These are phyloP conservation scores for Typhlichthys eigenmanni DNA, from an alignment of 2,797 vertebrate species.

Conservation along the genomic window DNA sequence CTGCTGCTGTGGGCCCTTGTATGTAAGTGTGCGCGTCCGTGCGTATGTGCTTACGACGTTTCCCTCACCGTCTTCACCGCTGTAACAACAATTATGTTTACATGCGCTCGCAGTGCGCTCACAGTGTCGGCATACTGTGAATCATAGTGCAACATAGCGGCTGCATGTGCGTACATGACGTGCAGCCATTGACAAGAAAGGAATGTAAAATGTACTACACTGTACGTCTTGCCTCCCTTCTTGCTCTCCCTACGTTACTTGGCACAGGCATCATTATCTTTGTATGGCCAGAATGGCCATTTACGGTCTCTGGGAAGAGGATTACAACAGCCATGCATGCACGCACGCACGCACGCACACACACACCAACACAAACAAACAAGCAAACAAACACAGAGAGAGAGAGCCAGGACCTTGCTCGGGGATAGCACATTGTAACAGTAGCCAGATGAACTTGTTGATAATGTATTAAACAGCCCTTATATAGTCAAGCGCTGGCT, in stretches of 20 bases:
- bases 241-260: constrained; percentile 1
- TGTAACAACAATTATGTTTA: neutral
- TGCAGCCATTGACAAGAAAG: neutral
- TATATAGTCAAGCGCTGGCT: constrained; percentile 41
- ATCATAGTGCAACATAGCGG: too few species aligned
- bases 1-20: constrained; percentile 55
- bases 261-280: neutral
- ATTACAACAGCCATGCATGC: constrained; percentile 23
- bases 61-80: neutral
- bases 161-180: neutral
- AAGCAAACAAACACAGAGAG: neutral
- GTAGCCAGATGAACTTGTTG: constrained; percentile 56
- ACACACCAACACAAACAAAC: constrained; percentile 16
- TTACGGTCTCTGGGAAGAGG: neutral
- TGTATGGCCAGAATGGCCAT: constrained; percentile 29
- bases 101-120: too few species aligned
- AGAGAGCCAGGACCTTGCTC: constrained; percentile 1
- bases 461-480: constrained; percentile 46
- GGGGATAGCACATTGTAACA: constrained; percentile 51
- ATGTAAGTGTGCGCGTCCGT: constrained; percentile 3
- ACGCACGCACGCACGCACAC: too few species aligned
- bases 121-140: too few species aligned
- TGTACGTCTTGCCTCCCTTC: neutral
- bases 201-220: too few species aligned
- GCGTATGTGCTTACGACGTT: neutral